These are phyloP conservation scores for Zaprionus taronus DNA, from an alignment of 1,140 invertebrate species.

Conservation along the genomic window DNA sequence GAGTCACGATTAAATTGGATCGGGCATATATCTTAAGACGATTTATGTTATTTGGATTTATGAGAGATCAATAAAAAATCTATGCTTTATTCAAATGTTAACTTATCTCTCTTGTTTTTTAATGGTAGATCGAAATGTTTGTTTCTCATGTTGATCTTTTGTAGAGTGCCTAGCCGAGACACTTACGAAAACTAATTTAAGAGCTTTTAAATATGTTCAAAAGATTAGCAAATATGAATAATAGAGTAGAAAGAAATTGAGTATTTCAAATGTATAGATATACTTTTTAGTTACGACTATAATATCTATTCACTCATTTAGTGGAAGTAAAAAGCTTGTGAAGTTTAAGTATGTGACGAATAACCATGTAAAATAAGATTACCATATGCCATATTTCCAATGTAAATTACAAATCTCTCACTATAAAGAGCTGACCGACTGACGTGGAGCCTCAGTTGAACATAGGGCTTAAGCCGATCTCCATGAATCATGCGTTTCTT, in stretches of 20 bases:
- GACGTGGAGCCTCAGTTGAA: neutral
- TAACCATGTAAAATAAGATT: neutral
- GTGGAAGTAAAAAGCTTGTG: neutral
- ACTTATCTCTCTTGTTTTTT: neutral
- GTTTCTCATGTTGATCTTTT: neutral
- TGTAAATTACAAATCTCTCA: neutral
- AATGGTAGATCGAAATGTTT: neutral
- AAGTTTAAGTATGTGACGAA: neutral
- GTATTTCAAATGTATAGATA: neutral
- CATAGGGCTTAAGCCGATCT: neutral
- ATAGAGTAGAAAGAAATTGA: neutral
- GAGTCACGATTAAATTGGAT: neutral
- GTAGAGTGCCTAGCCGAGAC: too few relatives aligned
- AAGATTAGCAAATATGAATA: neutral
- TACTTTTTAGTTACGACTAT: neutral
- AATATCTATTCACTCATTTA: neutral
- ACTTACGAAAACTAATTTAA: neutral
- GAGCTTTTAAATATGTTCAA: neutral
- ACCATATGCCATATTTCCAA: neutral
- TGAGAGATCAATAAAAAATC: neutral
- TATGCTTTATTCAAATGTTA: neutral
- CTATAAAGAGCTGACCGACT: neutral
- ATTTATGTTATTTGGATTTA: constrained; percentile 5
- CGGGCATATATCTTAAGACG: constrained; percentile 1
- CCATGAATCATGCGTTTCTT: constrained; percentile 25